A percentile compares a stretch with the other conserved stretches of the same genome.
phyloP scores from a whole-genome alignment of 2,113 vertebrate species.

The Daboia siamensis region DNA sequence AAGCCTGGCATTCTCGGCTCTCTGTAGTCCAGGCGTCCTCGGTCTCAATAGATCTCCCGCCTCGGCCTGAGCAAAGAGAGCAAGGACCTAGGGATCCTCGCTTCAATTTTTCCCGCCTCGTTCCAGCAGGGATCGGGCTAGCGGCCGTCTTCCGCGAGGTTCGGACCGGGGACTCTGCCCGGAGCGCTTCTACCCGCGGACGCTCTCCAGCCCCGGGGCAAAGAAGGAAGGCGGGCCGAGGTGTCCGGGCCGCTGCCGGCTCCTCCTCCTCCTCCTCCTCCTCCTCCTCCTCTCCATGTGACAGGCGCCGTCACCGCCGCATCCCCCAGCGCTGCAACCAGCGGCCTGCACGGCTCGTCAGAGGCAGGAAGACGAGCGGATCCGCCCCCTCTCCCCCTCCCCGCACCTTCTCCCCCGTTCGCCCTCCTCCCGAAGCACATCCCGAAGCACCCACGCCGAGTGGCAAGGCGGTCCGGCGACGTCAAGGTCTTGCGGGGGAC shows the following conservation, averaged over 20 bases:
- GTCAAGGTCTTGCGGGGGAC: neutral
- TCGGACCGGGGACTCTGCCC: neutral
- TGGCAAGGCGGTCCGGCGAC: slow-evolving; percentile 35
- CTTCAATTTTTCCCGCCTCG: neutral
- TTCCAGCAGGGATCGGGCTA: neutral
- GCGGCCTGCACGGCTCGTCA: slow-evolving; percentile 1
- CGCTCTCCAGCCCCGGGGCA: neutral
- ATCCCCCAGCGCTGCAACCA: neutral
- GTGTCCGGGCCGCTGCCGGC: neutral
- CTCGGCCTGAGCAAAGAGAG: neutral
- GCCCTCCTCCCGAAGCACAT: neutral
- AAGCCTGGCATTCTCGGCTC: neutral
- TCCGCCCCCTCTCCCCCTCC: neutral
- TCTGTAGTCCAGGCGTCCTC: neutral
- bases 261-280: slow-evolving; percentile 6
- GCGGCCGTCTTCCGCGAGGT: neutral
- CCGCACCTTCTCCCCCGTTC: slow-evolving; percentile 25
- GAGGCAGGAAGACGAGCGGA: slow-evolving; percentile 19
- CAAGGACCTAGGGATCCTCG: neutral
- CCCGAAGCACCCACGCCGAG: slow-evolving; percentile 14
- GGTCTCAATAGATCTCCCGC: slow-evolving; percentile 2
- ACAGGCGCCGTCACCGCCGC: slow-evolving; percentile 23
- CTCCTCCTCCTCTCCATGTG: slow-evolving; percentile 16
- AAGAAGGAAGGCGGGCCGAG: neutral
- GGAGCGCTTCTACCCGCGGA: neutral